These are phyloP conservation scores for Leptothorax acervorum DNA, from an alignment of 2,888 invertebrate species.

Conservation along the genomic window DNA sequence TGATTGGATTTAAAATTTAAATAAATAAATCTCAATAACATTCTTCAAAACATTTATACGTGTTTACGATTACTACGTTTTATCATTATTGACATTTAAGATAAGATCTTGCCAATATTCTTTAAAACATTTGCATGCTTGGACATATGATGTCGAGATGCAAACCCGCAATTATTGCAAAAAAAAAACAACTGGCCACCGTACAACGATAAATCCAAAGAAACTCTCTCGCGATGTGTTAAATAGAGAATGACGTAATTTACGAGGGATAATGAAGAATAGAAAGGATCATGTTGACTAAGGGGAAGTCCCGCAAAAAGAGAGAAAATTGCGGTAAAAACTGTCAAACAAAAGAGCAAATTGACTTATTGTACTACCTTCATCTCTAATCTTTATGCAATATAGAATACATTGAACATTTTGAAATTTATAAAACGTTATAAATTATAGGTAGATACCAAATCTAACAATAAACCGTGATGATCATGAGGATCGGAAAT, in stretches of 20 bases:
- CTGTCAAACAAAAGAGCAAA: slow-evolving; percentile 15
- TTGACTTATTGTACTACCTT: slow-evolving; percentile 33
- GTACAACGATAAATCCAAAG: neutral
- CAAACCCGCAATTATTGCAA: neutral
- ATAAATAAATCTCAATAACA: neutral
- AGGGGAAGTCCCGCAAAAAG: neutral
- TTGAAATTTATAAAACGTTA: neutral
- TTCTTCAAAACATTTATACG: neutral
- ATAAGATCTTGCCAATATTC: slow-evolving; percentile 1
- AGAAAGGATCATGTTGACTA: neutral
- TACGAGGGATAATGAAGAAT: slow-evolving; percentile 11
- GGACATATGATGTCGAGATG: neutral
- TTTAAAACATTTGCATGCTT: slow-evolving; percentile 3
- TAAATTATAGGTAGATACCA: neutral
- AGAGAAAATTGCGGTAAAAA: neutral
- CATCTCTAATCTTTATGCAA: neutral
- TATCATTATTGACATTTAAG: neutral
- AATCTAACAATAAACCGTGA: neutral
- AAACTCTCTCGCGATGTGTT: neutral
- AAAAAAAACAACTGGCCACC: neutral
- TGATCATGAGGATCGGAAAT: neutral
- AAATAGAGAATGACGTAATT: slow-evolving; percentile 6
- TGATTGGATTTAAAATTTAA: slow-evolving; percentile 7
- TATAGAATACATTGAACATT: neutral
- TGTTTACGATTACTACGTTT: neutral